Conservation (phyloP, 2,113 vertebrate species). For the Ardeotis arabs region DNA sequence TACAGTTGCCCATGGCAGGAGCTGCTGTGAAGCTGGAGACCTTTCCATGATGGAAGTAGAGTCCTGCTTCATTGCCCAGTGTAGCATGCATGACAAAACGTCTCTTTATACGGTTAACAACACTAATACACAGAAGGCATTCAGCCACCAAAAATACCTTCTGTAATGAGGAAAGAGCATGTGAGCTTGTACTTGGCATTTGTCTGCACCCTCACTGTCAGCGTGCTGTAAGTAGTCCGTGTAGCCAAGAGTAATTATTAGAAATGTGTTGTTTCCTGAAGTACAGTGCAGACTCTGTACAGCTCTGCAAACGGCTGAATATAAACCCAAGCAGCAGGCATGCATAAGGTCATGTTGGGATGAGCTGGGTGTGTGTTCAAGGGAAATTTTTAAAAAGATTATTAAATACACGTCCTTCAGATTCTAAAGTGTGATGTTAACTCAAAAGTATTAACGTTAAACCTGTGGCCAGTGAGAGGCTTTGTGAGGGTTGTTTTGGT, state of each 20-base stretch:
- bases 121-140: background rate
- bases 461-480: accelerated
- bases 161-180: background rate
- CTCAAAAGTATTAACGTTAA: background rate
- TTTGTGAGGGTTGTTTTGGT: background rate
- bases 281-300: background rate
- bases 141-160: background rate
- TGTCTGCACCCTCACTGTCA: background rate
- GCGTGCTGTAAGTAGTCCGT: background rate
- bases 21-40: background rate
- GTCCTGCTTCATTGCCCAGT: background rate
- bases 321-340: background rate
- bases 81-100: background rate
- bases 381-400: background rate
- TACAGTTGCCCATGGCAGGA: background rate
- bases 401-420: background rate
- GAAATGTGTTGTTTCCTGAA: constrained; percentile 1
- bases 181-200: background rate
- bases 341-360: background rate
- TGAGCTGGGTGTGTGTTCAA: background rate
- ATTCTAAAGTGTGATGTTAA: background rate
- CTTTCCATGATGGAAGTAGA: background rate
- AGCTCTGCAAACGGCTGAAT: background rate
- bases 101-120: background rate
- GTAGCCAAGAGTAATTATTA: constrained; percentile 9